Evolutionary conservation across 2,113 vertebrate species (phyloP).

Genomic region (Symphodus melops): DNA sequence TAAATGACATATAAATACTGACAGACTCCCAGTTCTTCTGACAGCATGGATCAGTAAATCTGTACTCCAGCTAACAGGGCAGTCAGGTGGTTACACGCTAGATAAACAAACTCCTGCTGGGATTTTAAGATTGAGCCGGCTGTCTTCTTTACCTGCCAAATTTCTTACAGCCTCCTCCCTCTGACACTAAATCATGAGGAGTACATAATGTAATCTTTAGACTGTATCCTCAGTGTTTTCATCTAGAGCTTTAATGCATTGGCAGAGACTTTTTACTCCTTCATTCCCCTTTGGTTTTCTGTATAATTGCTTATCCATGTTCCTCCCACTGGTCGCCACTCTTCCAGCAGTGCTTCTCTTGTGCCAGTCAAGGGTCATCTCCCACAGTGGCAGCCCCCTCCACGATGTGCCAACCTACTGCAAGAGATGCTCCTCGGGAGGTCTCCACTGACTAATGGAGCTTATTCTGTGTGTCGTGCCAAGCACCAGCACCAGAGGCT

Average conservation of each 20-base stretch:
- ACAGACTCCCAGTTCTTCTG: neutral
- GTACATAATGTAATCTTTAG: slow-evolving; percentile 18
- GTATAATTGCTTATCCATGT: slow-evolving; percentile 56
- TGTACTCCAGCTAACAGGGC: slow-evolving; percentile 23
- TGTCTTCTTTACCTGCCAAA: slow-evolving; percentile 34
- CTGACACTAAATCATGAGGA: slow-evolving; percentile 1
- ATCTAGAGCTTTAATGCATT: slow-evolving; percentile 25
- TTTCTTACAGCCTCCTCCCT: slow-evolving; percentile 12
- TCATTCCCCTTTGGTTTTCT: slow-evolving; percentile 36
- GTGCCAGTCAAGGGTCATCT: slow-evolving; percentile 66
- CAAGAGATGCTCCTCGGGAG: slow-evolving; percentile 56
- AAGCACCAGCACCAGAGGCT: slow-evolving; percentile 51
- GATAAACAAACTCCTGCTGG: slow-evolving; percentile 39
- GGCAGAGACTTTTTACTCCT: slow-evolving; percentile 3
- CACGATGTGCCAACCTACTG: slow-evolving; percentile 52
- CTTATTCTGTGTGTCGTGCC: slow-evolving; percentile 61
- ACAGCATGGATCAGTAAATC: neutral
- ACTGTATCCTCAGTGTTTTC: slow-evolving; percentile 1
- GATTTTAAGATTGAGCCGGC: slow-evolving; percentile 24
- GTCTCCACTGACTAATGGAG: slow-evolving; percentile 66
- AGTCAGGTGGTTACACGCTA: slow-evolving; percentile 22
- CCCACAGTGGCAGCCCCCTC: slow-evolving; percentile 51
- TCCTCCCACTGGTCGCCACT: slow-evolving; percentile 58
- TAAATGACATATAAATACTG: neutral
- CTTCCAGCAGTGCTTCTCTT: slow-evolving; percentile 42